Evolutionary conservation across 2,888 invertebrate genomes (phyloP).

Genomic region (Opisthograptis luteolata): DNA sequence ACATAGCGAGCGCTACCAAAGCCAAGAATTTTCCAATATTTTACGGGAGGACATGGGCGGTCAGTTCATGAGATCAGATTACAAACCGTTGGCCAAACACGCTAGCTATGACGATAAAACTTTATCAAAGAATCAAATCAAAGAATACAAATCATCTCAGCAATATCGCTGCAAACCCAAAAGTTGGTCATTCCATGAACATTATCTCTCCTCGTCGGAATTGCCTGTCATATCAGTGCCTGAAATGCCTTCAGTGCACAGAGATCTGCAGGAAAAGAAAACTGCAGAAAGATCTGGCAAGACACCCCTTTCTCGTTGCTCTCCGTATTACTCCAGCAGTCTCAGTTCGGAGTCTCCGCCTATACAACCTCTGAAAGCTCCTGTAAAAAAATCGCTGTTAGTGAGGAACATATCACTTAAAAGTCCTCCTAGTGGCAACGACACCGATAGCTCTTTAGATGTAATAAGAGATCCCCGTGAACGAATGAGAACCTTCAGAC

Average conservation of each 20-base stretch:
- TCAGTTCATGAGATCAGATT: constrained; percentile 80
- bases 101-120: constrained; percentile 87
- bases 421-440: constrained; percentile 90
- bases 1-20: constrained; percentile 86
- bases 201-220: constrained; percentile 83
- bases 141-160: constrained; percentile 85
- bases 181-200: constrained; percentile 87
- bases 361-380: constrained; percentile 86
- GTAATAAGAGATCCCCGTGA: constrained; percentile 88
- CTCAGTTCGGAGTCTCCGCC: constrained; percentile 90
- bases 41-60: constrained; percentile 66
- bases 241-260: constrained; percentile 75
- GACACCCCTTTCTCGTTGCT: constrained; percentile 86
- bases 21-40: constrained; percentile 85
- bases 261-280: constrained; percentile 76
- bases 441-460: constrained; percentile 89
- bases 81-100: constrained; percentile 85
- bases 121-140: constrained; percentile 86
- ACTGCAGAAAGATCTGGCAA: constrained; percentile 76
- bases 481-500: constrained; percentile 87
- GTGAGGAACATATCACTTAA: constrained; percentile 86
- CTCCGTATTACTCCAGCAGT: constrained; percentile 90
- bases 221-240: constrained; percentile 83
- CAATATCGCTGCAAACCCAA: constrained; percentile 84
- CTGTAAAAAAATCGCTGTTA: constrained; percentile 86